Evolutionary conservation across 2,113 vertebrate genomes (phyloP).

Genomic region (Vombatus ursinus): DNA sequence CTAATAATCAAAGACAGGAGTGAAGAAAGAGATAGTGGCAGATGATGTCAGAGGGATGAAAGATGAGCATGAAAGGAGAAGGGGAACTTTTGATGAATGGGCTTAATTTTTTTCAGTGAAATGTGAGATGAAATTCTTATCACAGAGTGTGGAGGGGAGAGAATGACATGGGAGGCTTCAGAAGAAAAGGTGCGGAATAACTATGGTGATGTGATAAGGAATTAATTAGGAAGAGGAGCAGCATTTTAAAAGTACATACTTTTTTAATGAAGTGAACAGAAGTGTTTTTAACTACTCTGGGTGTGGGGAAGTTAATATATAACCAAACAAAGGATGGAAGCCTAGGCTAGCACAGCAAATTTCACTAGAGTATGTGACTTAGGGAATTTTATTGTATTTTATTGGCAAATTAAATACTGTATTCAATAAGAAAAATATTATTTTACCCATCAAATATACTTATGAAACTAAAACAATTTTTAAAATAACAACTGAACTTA

Average conservation of each 20-base stretch:
- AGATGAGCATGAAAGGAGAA: background rate
- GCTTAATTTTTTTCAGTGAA: background rate
- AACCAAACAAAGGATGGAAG: background rate
- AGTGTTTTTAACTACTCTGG: background rate
- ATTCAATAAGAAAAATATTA: background rate
- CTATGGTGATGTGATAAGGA: background rate
- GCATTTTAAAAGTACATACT: background rate
- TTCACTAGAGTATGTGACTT: background rate
- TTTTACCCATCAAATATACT: background rate
- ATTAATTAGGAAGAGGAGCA: background rate
- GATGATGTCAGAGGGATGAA: background rate
- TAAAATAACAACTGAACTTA: background rate
- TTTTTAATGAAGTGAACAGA: background rate
- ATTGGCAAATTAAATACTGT: background rate
- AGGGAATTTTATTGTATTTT: background rate
- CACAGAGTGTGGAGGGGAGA: background rate
- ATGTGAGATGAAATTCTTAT: background rate
- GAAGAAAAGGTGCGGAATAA: background rate
- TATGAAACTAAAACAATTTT: background rate
- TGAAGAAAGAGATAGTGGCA: background rate
- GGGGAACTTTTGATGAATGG: background rate
- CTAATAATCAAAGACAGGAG: background rate
- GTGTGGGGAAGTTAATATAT: background rate
- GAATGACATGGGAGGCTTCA: background rate
- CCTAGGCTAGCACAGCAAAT: background rate